Conservation (phyloP, 2,888 invertebrate species). For the Tinea pellionella region DNA sequence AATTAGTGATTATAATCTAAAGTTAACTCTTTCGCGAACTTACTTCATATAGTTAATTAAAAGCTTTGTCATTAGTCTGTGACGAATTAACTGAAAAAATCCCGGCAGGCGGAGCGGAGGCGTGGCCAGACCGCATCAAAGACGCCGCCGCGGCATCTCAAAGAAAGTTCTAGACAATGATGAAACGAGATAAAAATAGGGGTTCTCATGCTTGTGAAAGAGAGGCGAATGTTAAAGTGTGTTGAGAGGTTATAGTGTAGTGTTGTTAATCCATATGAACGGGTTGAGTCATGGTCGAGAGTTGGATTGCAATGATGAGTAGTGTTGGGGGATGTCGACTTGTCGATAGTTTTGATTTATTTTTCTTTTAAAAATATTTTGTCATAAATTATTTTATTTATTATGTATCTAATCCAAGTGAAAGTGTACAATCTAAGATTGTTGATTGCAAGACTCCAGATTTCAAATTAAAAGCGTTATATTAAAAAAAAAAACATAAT, state of each 20-base stretch:
- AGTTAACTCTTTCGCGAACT: slow-evolving; percentile 27
- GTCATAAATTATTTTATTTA: too few relatives aligned
- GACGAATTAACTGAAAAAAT: slow-evolving; percentile 53
- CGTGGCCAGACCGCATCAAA: slow-evolving; percentile 55
- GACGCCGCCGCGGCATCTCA: slow-evolving; percentile 49
- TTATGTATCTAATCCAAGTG: too few relatives aligned
- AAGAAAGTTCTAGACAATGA: slow-evolving; percentile 42
- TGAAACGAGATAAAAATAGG: slow-evolving; percentile 27
- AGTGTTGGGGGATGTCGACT: slow-evolving; percentile 30
- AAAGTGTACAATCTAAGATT: too few relatives aligned
- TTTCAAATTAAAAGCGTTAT: too few relatives aligned
- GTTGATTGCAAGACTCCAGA: too few relatives aligned
- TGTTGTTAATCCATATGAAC: slow-evolving; percentile 50
- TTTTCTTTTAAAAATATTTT: background rate
- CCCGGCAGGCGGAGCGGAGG: slow-evolving; percentile 34
- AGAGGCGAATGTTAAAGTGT: slow-evolving; percentile 32
- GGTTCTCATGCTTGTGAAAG: slow-evolving; percentile 16
- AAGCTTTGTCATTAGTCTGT: slow-evolving; percentile 61
- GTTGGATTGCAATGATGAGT: slow-evolving; percentile 43
- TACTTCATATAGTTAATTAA: slow-evolving; percentile 51
- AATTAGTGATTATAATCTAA: background rate
- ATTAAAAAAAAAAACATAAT: too few relatives aligned
- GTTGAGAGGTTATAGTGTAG: slow-evolving; percentile 33
- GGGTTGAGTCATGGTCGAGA: slow-evolving; percentile 47
- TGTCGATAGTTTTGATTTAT: slow-evolving; percentile 22